Base-by-base conservation (phyloP, 2,797 vertebrate species). In the Smutsia temminckii region DNA sequence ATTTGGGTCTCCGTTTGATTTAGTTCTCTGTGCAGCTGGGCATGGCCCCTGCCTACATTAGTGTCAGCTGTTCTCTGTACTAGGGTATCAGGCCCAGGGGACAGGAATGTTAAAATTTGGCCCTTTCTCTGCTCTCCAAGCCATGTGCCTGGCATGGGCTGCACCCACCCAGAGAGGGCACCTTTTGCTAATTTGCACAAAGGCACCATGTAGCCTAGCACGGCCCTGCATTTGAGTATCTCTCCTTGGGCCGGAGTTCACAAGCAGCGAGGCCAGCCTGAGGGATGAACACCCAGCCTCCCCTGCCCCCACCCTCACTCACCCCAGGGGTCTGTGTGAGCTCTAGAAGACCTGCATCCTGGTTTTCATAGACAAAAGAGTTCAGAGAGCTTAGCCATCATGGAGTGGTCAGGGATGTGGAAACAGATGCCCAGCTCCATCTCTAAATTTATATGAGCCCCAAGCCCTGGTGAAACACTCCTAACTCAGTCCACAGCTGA, bases 151-250 rank as follows among this genome's bases (percentile, higher is more conserved):
- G 71, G 68, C 55, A 40, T 40, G 37, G 29, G 72, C 69, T 91
- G 20, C 14, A 84, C 53, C 40, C 66, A 85, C 42, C 49, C 66
- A 85, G 32, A 80, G 79, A 78, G 20, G 11, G 10, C 23, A 72
- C 40, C 53, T 75, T 89, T 91, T 66, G 94, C 59, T 93, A 66
- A 81, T 88, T 85, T 69, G 32, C 69, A 81, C 23, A 69, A 53
- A 85, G n/a, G 49, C 1, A 27, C 59, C 79, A 77, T 61, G n/a
- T 37, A 34, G 79, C 53, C 18, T 34, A 68, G 46, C 23, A 53
- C 14, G 42, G 80, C 34, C 16, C 66, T 84, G 55, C 59, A 53
- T 5, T 20, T 71, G 69, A 61, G 18, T 75, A 21, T 84, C 51
- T 96, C 61, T 75, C 18, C 17, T 80, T 49, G 51, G 51, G 34